Percentiles rank a stretch among this genome's conserved stretches.
Conservation (phyloP, 2,797 vertebrate genomes). For the Echiichthys vipera region DNA sequence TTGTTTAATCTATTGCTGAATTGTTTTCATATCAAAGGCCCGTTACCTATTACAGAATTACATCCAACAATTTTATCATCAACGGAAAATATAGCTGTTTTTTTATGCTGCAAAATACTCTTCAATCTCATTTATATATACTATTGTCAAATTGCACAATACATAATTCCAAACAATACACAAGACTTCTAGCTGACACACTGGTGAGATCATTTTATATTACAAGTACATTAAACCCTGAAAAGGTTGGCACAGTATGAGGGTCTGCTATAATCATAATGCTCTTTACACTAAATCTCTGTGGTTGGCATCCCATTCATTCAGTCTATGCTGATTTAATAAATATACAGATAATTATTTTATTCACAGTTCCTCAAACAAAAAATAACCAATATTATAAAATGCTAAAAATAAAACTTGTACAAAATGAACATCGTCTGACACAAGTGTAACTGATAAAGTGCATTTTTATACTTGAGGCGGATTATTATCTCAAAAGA, state of each 20-base stretch:
- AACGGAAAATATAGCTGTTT: background rate
- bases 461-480: slow-evolving; percentile 66
- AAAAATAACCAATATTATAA: slow-evolving; percentile 34
- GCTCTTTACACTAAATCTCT: slow-evolving; percentile 38
- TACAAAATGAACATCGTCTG: slow-evolving; percentile 36
- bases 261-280: slow-evolving; percentile 40
- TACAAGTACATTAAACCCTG: slow-evolving; percentile 46
- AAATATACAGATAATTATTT: slow-evolving; percentile 42
- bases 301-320: slow-evolving; percentile 39
- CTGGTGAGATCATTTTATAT: slow-evolving; percentile 23
- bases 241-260: slow-evolving; percentile 43
- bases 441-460: slow-evolving; percentile 46
- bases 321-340: slow-evolving; percentile 36
- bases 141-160: slow-evolving; percentile 31
- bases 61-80: slow-evolving; percentile 11
- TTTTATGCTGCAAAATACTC: background rate
- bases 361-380: slow-evolving; percentile 26
- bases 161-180: slow-evolving; percentile 39
- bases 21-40: background rate
- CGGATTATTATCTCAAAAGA: slow-evolving; percentile 41
- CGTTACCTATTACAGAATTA: background rate
- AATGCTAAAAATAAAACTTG: slow-evolving; percentile 37
- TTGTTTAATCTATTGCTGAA: background rate
- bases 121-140: slow-evolving; percentile 1
- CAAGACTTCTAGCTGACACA: slow-evolving; percentile 36